These are phyloP conservation scores for Megalopta genalis DNA, from an alignment of 1,140 invertebrate species.

Conservation along the genomic window DNA sequence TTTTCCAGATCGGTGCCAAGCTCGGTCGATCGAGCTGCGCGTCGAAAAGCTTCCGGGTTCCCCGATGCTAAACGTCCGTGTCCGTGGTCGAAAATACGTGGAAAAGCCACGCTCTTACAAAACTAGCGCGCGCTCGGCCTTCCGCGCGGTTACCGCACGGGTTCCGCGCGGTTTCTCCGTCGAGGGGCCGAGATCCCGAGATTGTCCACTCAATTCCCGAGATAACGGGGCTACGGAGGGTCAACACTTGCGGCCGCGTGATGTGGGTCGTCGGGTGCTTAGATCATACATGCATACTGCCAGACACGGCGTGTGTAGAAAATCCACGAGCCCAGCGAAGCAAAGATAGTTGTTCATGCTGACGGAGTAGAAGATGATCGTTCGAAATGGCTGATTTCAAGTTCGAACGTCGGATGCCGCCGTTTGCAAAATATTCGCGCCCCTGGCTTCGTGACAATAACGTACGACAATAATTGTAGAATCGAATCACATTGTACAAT, in stretches of 20 bases:
- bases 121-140: not conserved
- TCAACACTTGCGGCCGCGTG: constrained; percentile 18
- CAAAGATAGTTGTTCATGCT: no score
- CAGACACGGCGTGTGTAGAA: no score
- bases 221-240: constrained; percentile 12
- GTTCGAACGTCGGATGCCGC: no score
- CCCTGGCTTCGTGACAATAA: no score
- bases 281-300: no score
- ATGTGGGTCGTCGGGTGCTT: constrained; percentile 20
- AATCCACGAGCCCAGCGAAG: no score
- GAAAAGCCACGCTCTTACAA: not conserved
- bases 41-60: constrained; percentile 18
- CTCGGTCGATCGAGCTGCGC: not conserved
- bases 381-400: no score
- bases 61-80: constrained; percentile 4
- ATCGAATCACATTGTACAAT: no score
- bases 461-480: no score
- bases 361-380: no score
- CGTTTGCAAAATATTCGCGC: no score
- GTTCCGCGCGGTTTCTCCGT: not conserved
- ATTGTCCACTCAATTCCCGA: constrained; percentile 5
- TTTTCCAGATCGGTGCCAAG: no score
- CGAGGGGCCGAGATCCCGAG: not conserved
- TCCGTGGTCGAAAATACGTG: not conserved
- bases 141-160: not conserved